Evolutionary conservation across 2,797 vertebrate species (phyloP), one percentile per base, ranked within the genome.

Genomic region (Mormyrus hasselquistii): DNA sequence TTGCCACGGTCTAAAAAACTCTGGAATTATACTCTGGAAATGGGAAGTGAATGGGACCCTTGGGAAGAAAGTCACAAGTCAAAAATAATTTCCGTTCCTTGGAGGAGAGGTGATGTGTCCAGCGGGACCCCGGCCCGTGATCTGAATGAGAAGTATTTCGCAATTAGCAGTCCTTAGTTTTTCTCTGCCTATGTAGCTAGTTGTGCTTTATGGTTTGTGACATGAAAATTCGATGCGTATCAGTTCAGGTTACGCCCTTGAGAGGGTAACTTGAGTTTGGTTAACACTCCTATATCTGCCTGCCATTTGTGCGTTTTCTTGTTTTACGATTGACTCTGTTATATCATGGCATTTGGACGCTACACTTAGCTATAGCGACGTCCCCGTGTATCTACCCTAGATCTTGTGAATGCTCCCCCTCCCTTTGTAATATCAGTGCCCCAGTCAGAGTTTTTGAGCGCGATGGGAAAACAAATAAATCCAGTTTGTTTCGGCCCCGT

Each of bases 391-490:
- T 73, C 65, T 73, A 79, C 38, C 14, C 38, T 44, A 79, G 19
- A 9, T 9, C 41, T 19, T 79, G 73, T 79, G 73, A 79, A 79
- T 79, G 41, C 19, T 44, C 34, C 65, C 16, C 41, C 73, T 41
- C 12, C 73, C 41, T n/a, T 79, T 79, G 34, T 79, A 79, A 79
- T 44, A 41, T 47, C 73, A 44, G 41, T 79, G 41, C 14, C 73
- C 73, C 73, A 73, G 29, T 73, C 65, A 44, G 16, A 79, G 73
- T 79, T 79, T 41, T 41, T 79, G 73, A 44, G 38, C 38, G 19
- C 73, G 44, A n/a, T 79, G 73, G 73, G 41, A 79, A 79, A 44
- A n/a, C 73, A 44, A 79, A 79, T 79, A 79, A 79, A 79, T 41
- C 0, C 38, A 2, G 7, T 14, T 79, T 79, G 4, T 41, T 79